Conservation (phyloP, 2,797 vertebrate genomes). For the Paratrypauchen microcephalus region DNA sequence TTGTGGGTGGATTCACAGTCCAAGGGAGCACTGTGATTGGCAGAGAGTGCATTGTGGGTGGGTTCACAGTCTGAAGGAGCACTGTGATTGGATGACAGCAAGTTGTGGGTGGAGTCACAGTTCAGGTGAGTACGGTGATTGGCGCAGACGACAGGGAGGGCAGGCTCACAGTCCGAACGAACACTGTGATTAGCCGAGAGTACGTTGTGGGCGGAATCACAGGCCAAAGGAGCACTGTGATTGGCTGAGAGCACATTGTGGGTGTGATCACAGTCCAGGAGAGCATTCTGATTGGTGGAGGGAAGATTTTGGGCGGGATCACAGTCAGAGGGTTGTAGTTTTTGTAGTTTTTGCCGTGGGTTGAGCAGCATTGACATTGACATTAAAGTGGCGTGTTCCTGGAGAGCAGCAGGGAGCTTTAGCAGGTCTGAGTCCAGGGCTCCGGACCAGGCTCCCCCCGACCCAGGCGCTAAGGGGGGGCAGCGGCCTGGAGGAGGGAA, state of each 20-base stretch:
- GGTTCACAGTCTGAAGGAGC: background rate
- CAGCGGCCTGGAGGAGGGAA: slow-evolving; percentile 86
- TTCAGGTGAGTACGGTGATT: slow-evolving; percentile 26
- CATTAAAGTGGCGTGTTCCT: slow-evolving; percentile 99
- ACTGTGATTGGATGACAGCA: slow-evolving; percentile 66
- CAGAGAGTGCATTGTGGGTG: slow-evolving; percentile 62
- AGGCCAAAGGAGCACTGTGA: slow-evolving; percentile 57
- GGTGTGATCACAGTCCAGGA: background rate
- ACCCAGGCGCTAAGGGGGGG: slow-evolving; percentile 95
- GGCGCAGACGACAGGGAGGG: background rate
- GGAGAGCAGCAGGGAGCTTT: slow-evolving; percentile 99
- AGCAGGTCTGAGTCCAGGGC: slow-evolving; percentile 99
- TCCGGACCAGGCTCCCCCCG: slow-evolving; percentile 95
- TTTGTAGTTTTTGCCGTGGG: slow-evolving; percentile 71
- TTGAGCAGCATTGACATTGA: slow-evolving; percentile 99
- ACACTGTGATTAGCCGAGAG: slow-evolving; percentile 58
- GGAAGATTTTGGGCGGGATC: slow-evolving; percentile 7
- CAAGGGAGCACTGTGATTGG: slow-evolving; percentile 31
- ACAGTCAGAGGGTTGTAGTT: slow-evolving; percentile 77
- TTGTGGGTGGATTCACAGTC: background rate
- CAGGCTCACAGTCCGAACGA: background rate
- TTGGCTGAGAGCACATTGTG: background rate
- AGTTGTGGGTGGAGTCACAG: slow-evolving; percentile 45
- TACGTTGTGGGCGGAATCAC: background rate
- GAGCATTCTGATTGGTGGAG: slow-evolving; percentile 69